These are phyloP conservation scores for Cryptotis parvus DNA, from an alignment of 2,113 vertebrate species.

Conservation along the genomic window DNA sequence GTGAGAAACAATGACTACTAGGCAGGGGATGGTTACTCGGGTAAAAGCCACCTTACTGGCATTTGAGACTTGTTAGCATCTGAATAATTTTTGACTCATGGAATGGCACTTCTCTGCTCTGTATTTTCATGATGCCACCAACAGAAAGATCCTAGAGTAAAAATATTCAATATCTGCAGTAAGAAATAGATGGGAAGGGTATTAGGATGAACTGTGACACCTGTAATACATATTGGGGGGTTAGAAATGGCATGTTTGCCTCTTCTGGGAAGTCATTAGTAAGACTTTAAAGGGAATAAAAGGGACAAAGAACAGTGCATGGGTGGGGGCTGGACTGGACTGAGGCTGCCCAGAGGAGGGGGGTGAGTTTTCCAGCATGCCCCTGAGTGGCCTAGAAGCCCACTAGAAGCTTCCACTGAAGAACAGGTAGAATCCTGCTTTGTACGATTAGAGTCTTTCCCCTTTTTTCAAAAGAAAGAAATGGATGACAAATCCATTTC, in stretches of 20 bases:
- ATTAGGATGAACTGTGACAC: neutral
- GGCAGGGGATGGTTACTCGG: neutral
- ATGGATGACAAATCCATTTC: neutral
- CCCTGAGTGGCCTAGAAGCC: neutral
- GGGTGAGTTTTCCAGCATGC: too few species aligned
- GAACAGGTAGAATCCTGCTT: neutral
- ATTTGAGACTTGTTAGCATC: neutral
- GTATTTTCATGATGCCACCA: neutral
- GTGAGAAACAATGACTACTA: neutral
- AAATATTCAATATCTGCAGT: neutral
- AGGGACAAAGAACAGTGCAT: fast-evolving
- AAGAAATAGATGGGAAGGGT: neutral
- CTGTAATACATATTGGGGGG: neutral
- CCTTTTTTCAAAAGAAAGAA: neutral
- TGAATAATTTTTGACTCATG: neutral
- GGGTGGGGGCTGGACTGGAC: neutral
- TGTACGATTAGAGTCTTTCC: neutral
- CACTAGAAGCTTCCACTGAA: neutral
- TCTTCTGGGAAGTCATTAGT: neutral
- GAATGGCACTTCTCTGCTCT: neutral
- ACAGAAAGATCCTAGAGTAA: neutral
- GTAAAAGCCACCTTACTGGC: neutral
- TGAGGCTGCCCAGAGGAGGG: neutral
- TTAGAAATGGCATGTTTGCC: neutral
- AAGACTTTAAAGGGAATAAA: neutral